Conservation (phyloP, 2,797 vertebrate genomes). For the Anabas testudineus region DNA sequence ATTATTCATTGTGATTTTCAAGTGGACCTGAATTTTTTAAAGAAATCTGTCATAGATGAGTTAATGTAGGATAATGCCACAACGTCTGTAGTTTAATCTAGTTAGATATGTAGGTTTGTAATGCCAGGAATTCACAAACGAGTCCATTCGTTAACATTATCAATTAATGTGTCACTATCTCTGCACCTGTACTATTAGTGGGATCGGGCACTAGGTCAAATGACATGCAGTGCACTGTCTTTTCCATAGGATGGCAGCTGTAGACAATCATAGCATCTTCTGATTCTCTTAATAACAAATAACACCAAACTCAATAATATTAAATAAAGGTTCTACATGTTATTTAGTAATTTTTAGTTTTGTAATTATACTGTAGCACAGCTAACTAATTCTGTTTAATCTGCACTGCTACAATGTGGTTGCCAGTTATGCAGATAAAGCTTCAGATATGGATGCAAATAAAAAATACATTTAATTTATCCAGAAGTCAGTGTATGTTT, state of each 20-base stretch:
- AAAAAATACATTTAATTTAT: no score
- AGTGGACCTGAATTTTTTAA: background rate
- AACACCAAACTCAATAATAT: no score
- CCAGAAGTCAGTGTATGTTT: background rate
- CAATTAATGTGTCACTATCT: no score
- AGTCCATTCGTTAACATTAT: no score
- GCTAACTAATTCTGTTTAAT: constrained; percentile 1
- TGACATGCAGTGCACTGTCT: constrained; percentile 63
- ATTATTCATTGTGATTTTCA: background rate
- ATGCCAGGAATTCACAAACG: background rate
- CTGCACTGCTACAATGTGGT: background rate
- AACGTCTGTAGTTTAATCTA: background rate
- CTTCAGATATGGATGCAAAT: constrained; percentile 1
- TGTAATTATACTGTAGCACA: background rate
- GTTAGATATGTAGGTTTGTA: no score
- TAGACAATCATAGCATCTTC: constrained; percentile 25
- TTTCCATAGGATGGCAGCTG: constrained; percentile 80
- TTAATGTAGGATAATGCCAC: no score
- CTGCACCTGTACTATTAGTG: background rate
- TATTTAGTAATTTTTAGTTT: no score
- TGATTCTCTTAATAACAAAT: background rate
- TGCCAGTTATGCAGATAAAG: background rate
- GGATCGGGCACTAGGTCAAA: constrained; percentile 10
- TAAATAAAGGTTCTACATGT: no score
- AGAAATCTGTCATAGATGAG: background rate